Conservation (phyloP, 2,797 vertebrate genomes). For the Ataeniobius toweri region DNA sequence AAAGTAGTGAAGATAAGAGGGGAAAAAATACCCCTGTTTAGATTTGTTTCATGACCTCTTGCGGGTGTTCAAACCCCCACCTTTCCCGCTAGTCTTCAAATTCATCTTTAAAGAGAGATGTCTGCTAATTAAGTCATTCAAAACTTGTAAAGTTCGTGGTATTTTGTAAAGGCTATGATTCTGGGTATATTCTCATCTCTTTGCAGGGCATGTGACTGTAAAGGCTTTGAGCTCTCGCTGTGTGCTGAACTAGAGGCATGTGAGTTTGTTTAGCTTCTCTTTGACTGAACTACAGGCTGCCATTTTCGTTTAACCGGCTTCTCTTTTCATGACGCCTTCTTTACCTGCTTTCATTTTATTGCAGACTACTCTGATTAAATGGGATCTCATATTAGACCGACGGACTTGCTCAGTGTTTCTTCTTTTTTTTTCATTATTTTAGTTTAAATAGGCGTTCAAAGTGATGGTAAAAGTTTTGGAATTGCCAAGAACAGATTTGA, state of each 20-base stretch:
- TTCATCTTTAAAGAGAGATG: constrained; percentile 3
- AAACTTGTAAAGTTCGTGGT: constrained; percentile 34
- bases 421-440: no score
- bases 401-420: background rate
- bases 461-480: background rate
- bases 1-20: background rate
- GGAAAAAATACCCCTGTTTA: background rate
- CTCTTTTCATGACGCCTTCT: background rate
- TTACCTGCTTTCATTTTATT: constrained; percentile 9
- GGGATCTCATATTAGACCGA: background rate
- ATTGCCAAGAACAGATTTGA: background rate
- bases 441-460: background rate
- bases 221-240: constrained; percentile 58
- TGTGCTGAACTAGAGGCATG: constrained; percentile 73
- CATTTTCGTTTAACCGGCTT: constrained; percentile 13
- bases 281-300: constrained; percentile 32
- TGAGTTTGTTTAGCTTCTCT: constrained; percentile 78
- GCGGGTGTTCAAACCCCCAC: background rate
- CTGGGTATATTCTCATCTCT: constrained; percentile 40
- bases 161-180: constrained; percentile 47
- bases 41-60: constrained; percentile 9
- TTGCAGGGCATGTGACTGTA: constrained; percentile 73
- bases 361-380: background rate
- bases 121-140: constrained; percentile 24
- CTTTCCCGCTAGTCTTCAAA: background rate